Evolutionary conservation across 2,113 vertebrate genomes (phyloP), one percentile per base, ranked within the genome.

Genomic region (Ameiurus melas): DNA sequence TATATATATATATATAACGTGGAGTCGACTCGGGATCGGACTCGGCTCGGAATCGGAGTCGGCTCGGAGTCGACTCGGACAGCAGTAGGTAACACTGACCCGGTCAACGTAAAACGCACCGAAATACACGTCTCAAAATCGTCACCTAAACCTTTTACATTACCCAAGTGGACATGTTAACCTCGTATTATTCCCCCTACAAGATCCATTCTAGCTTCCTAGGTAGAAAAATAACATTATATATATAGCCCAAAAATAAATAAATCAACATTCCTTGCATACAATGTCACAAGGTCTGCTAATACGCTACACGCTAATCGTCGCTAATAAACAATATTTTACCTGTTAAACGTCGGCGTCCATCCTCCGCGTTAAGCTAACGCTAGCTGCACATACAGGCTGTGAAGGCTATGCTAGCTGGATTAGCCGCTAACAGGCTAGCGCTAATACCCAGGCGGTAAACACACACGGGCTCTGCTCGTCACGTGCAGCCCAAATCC

Each of bases 301-400:
- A 10, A 39, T 27, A 14, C 7, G 58, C 43, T 47, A 47, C 5
- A 14, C 14, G 58, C 58, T 62, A 0, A 6, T 20, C 9, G 2
- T 9, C 1, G 17, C 20, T 1, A 25, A 27, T 47, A n/a, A 47
- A 81, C 19, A 1, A 36, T 4, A 80, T 68, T 17, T 87, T 88
- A 91, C 90, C 88, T 88, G 85, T 75, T 73, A 70, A 4, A 66
- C 9, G 27, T 20, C 33, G 73, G 13, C 68, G 55, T 88, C 80
- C 90, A 89, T 88, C 51, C 70, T 84, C 19, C n/a, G 78, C 51
- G 30, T 62, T 17, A 16, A 51, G 80, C 80, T 87, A 90, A 83
- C 88, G 91, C 93, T 87, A 92, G 88, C 85, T 85, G 86, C 83
- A 92, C 88, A 89, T 86, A 10, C 25, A 91, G 91, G 47, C 47